Evolutionary conservation across 2,797 vertebrate genomes (phyloP).

Genomic region (Onychomys arenicola): DNA sequence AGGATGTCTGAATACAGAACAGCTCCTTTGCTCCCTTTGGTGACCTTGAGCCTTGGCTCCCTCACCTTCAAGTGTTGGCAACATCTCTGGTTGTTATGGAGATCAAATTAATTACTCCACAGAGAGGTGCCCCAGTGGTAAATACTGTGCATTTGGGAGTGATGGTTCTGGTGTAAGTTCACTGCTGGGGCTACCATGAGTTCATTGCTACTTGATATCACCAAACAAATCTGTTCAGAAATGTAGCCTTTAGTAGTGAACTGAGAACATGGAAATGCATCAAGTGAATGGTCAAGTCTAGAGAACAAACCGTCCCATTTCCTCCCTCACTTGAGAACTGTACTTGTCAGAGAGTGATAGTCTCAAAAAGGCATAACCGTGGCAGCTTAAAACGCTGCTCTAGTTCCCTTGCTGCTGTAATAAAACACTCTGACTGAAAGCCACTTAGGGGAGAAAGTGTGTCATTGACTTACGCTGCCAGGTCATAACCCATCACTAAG

Average conservation of each 20-base stretch:
- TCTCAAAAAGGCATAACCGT: background rate
- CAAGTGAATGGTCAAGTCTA: background rate
- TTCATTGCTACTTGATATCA: background rate
- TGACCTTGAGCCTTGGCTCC: background rate
- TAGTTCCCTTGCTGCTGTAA: background rate
- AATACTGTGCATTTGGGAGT: background rate
- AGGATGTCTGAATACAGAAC: background rate
- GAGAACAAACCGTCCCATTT: background rate
- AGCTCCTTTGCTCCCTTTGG: background rate
- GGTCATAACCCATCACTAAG: background rate
- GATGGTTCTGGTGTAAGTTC: background rate
- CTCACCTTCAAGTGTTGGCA: background rate
- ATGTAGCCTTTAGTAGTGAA: background rate
- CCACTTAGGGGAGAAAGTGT: background rate
- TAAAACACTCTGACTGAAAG: background rate
- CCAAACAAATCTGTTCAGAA: background rate
- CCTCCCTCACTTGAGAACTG: background rate
- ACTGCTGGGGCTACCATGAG: background rate
- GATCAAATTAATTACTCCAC: background rate
- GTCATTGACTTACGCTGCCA: background rate
- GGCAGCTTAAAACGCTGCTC: background rate
- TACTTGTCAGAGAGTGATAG: background rate
- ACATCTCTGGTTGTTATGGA: too few relatives aligned
- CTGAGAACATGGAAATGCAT: background rate
- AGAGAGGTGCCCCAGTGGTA: background rate